Evolutionary conservation across 2,113 vertebrate genomes (phyloP).

Genomic region (Tonatia bakeri): DNA sequence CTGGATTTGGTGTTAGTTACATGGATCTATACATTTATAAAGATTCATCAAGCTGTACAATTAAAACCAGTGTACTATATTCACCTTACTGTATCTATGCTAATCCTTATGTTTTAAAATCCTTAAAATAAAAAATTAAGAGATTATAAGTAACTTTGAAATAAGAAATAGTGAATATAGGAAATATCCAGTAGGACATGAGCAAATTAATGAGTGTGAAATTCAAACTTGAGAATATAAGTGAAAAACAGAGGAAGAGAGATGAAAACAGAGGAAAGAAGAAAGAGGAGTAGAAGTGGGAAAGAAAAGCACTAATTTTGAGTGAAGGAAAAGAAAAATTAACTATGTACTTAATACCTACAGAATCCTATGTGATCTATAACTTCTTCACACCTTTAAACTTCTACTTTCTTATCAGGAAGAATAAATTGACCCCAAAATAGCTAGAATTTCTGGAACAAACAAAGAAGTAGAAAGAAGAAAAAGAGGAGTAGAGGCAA

Average conservation of each 20-base stretch:
- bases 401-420: not conserved
- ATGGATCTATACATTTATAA: not conserved
- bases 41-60: not conserved
- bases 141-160: not conserved
- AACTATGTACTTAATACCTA: not conserved
- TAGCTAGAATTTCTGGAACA: not conserved
- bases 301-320: not conserved
- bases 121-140: not conserved
- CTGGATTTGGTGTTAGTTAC: not conserved
- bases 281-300: not conserved
- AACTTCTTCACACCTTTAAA: not conserved
- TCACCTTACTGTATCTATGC: not conserved
- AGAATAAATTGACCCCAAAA: not conserved
- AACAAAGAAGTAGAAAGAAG: not conserved
- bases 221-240: not conserved
- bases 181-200: not conserved
- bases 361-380: not conserved
- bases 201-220: not conserved
- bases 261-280: not conserved
- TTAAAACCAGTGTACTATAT: not conserved
- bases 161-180: not conserved
- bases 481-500: not conserved
- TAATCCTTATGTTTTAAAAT: not conserved
- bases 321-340: not conserved
- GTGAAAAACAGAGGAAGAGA: not conserved